Conservation (phyloP, 1,140 invertebrate species). For the Oreohelix idahoensis region DNA sequence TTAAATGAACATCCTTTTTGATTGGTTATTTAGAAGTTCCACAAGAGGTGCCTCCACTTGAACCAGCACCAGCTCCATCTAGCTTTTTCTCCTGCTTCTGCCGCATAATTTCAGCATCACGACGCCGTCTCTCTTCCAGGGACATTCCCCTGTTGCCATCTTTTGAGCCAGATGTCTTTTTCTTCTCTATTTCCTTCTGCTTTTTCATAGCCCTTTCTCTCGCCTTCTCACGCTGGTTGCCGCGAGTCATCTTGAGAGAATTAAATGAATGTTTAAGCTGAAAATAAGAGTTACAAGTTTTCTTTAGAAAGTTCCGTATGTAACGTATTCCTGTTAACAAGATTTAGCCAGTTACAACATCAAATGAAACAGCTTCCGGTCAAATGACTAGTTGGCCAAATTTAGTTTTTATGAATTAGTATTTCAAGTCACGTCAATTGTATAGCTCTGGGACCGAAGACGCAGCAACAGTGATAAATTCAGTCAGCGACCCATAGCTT, state of each 20-base stretch:
- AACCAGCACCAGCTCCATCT: slow-evolving; percentile 24
- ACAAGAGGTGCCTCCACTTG: slow-evolving; percentile 2
- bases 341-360: too few relatives aligned
- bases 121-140: slow-evolving; percentile 81
- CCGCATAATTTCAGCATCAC: slow-evolving; percentile 87
- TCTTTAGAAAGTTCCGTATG: too few relatives aligned
- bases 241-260: slow-evolving; percentile 75
- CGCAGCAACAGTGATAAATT: too few relatives aligned
- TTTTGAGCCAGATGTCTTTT: slow-evolving; percentile 78
- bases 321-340: too few relatives aligned
- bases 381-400: too few relatives aligned
- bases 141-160: slow-evolving; percentile 81
- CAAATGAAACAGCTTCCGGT: too few relatives aligned
- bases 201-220: slow-evolving; percentile 87
- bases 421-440: too few relatives aligned
- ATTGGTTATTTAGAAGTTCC: slow-evolving; percentile 36
- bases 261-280: too few relatives aligned
- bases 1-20: not conserved
- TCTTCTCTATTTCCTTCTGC: slow-evolving; percentile 83
- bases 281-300: too few relatives aligned
- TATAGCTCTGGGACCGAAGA: too few relatives aligned
- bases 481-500: too few relatives aligned
- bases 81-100: slow-evolving; percentile 79
- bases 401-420: too few relatives aligned
- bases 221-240: slow-evolving; percentile 90